Conservation (phyloP, 2,797 vertebrate species). For the Acestrorhynchus altus region DNA sequence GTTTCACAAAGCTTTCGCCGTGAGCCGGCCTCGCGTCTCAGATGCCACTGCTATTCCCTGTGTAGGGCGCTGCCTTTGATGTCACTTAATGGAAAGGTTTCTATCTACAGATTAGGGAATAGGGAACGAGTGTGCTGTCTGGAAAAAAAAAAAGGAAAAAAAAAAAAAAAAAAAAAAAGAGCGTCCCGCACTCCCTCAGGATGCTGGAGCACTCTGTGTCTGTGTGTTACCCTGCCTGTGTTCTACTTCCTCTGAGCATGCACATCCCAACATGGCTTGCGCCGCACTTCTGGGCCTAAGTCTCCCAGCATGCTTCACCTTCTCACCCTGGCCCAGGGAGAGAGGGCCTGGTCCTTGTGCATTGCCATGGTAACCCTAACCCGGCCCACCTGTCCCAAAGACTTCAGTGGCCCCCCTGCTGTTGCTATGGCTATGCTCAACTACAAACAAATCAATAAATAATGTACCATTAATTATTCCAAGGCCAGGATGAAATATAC, state of each 20-base stretch:
- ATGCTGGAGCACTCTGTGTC: constrained; percentile 32
- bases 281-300: constrained; percentile 39
- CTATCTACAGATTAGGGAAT: constrained; percentile 59
- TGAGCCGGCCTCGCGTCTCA: constrained; percentile 30
- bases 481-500: constrained; percentile 73
- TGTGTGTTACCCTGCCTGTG: constrained; percentile 17
- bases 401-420: constrained; percentile 24
- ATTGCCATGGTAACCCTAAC: constrained; percentile 45
- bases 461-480: constrained; percentile 78
- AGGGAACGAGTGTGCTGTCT: constrained; percentile 45
- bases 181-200: constrained; percentile 35
- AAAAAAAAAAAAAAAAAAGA: not conserved
- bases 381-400: constrained; percentile 1
- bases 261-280: constrained; percentile 50
- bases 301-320: constrained; percentile 40
- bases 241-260: constrained; percentile 43
- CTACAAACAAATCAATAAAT: constrained; percentile 82
- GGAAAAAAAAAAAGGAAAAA: constrained; percentile 24
- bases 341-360: constrained; percentile 38
- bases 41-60: constrained; percentile 43
- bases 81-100: constrained; percentile 59
- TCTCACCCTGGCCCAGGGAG: constrained; percentile 31
- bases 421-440: constrained; percentile 58
- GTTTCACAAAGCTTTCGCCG: constrained; percentile 29
- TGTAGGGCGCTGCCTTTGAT: constrained; percentile 52